Evolutionary conservation across 1,140 invertebrate species (phyloP).

Genomic region (Gonioctena quinquepunctata): DNA sequence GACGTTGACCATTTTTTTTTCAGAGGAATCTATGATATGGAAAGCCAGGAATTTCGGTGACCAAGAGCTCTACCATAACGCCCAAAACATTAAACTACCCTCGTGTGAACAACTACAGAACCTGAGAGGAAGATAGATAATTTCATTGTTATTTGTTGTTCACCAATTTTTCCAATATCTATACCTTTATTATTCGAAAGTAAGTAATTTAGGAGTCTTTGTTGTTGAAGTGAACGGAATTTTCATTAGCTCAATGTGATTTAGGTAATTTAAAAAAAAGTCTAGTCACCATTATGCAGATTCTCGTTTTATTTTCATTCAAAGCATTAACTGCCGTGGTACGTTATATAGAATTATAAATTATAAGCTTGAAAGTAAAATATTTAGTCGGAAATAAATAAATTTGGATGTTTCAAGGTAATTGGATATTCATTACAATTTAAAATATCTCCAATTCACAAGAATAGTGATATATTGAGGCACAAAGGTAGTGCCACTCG

Average conservation of each 20-base stretch:
- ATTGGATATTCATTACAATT: too few relatives aligned
- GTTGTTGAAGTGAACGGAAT: background rate
- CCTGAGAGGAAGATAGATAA: slow-evolving; percentile 1
- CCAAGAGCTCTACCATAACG: slow-evolving; percentile 72
- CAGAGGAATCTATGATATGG: slow-evolving; percentile 86
- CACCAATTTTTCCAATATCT: too few relatives aligned
- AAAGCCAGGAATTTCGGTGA: slow-evolving; percentile 84
- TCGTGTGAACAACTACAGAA: slow-evolving; percentile 80
- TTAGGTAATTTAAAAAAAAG: background rate
- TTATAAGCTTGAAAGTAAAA: too few relatives aligned
- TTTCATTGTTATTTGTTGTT: background rate
- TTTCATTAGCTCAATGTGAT: background rate
- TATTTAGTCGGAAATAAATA: too few relatives aligned
- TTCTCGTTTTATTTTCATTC: background rate
- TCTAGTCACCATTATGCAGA: background rate
- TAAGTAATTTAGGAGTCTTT: background rate
- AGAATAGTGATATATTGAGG: too few relatives aligned
- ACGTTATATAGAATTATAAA: too few relatives aligned
- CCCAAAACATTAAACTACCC: slow-evolving; percentile 82
- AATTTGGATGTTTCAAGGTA: too few relatives aligned
- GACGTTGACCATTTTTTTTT: too few relatives aligned
- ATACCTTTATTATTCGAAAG: too few relatives aligned
- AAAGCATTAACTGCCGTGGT: background rate
- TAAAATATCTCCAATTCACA: too few relatives aligned
- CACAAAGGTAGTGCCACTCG: too few relatives aligned